Base-by-base conservation (phyloP, 2,113 vertebrate species). In the Eolophus roseicapilla region DNA sequence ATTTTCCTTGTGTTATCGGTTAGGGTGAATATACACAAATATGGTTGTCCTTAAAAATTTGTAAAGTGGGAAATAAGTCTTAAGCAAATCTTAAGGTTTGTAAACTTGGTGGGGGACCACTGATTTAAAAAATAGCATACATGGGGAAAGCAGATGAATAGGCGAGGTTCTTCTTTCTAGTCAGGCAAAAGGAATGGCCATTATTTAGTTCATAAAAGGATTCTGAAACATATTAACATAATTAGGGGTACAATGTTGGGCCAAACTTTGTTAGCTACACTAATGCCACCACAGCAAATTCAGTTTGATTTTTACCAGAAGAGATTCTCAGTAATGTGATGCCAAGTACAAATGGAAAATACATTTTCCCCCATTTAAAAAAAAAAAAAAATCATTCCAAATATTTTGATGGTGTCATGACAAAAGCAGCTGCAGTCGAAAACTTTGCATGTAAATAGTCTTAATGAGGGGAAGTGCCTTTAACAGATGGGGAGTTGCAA, bases 321-420 rank as follows among this genome's bases (percentile, higher is more conserved):
- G 57, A 73, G 17, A 82, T 76, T 89, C 37, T 82, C 31, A 79
- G 73, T 60, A 94, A 57, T 73, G 47, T 33, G 68, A 65, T 76
- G 86, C 83, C 91, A 92, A 96, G 90, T 44, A 86, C 47, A 93
- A 96, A 87, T 87, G 86, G 90, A 95, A 97, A 97, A 96, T 92
- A 88, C 47, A 88, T 92, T 94, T 93, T 82, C 21, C 25, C 12
- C 39, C 27, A 71, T 71, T 81, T 2, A 1, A 92, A 89, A 90
- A 50, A 62, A 43, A 43, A 63, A 75, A 53, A 9, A 82, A 87
- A 50, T 11, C 2, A 75, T 39, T 92, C 88, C 31, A 96, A 94
- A 74, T 95, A 95, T 96, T 95, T 96, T 92, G 69, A 82, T 86
- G 69, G 90, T 94, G 65, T 96, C 93, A 94, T 96, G 88, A 92